Evolutionary conservation across 2,888 invertebrate genomes (phyloP).

Genomic region (Ptychoptera contaminata): DNA sequence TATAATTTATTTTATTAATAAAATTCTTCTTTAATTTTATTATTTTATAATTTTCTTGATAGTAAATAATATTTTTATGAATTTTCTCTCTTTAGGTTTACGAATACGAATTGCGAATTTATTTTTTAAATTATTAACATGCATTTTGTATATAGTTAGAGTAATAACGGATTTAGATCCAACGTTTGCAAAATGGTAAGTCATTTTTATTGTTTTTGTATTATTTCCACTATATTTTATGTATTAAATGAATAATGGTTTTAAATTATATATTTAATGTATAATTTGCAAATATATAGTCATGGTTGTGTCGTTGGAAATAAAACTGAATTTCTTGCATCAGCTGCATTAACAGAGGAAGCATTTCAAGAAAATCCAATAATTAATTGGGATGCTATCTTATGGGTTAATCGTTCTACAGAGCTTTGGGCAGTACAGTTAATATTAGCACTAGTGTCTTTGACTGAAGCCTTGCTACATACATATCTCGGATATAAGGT

Average conservation of each 20-base stretch:
- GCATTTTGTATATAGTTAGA: slow-evolving; percentile 88
- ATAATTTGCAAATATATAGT: slow-evolving; percentile 34
- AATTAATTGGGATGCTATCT: slow-evolving; percentile 90
- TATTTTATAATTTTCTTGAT: no score
- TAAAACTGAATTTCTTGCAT: slow-evolving; percentile 68
- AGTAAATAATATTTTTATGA: no score
- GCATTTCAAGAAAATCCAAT: slow-evolving; percentile 84
- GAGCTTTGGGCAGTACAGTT: slow-evolving; percentile 86
- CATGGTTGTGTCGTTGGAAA: slow-evolving; percentile 71
- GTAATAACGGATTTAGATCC: slow-evolving; percentile 83
- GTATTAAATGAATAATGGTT: no score
- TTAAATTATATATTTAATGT: no score
- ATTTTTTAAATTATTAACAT: slow-evolving; percentile 92
- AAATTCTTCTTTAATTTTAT: no score
- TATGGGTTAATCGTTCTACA: slow-evolving; percentile 84
- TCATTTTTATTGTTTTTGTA: slow-evolving; percentile 12
- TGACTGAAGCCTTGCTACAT: slow-evolving; percentile 82
- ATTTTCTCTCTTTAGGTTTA: slow-evolving; percentile 58
- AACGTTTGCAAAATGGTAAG: slow-evolving; percentile 77
- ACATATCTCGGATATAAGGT: slow-evolving; percentile 98
- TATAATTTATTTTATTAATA: no score
- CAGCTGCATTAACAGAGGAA: slow-evolving; percentile 77
- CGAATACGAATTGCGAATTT: slow-evolving; percentile 95
- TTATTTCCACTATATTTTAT: neutral
- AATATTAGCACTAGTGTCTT: slow-evolving; percentile 80